Percentiles rank a stretch among this genome's conserved stretches.
Conservation (phyloP, 2,113 vertebrate species). For the chimpanzee (Pan troglodytes) region NHGRI_mPanTro3-v2.1_pri NC_072401.2:3689001-3689500, state of each 20-base stretch:
- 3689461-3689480: no score
- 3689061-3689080: neutral
- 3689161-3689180: neutral
- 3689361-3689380: neutral
- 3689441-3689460: neutral
- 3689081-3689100: neutral
- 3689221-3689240: fast-evolving
- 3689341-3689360: neutral
- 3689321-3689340: neutral
- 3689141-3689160: neutral
- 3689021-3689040: neutral
- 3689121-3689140: no score
- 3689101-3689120: neutral
- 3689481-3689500: neutral
- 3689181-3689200: neutral
- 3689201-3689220: neutral
- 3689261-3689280: neutral
- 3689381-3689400: neutral
- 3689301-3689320: neutral
- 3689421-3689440: neutral
- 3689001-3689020: neutral
- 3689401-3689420: no score
- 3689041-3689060: neutral
- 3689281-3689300: neutral
- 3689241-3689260: neutral